Conservation (phyloP, 2,888 invertebrate genomes). For the Lepeophtheirus nordmannii region DNA sequence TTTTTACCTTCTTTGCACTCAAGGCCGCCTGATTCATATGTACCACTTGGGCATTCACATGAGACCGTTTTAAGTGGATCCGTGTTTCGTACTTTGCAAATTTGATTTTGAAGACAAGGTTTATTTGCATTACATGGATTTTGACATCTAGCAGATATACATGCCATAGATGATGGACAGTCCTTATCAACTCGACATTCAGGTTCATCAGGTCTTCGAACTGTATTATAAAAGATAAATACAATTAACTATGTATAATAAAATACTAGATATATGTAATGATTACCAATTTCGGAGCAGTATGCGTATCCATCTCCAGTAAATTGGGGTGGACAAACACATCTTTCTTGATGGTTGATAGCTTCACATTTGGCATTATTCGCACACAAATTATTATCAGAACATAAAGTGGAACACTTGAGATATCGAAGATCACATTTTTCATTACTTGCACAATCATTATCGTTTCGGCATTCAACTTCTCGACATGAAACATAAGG, state of each 20-base stretch:
- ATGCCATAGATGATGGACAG: conserved; percentile 64
- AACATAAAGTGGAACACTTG: conserved; percentile 27
- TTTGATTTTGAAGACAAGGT: conserved; percentile 13
- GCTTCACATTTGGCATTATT: conserved; percentile 64
- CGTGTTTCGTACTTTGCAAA: conserved; percentile 25
- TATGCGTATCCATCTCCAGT: conserved; percentile 46
- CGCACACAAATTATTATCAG: conserved; percentile 41
- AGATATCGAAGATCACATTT: conserved; percentile 8
- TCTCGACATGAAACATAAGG: conserved; percentile 32
- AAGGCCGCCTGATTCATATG: not conserved
- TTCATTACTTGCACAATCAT: conserved; percentile 9
- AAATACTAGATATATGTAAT: conserved; percentile 31
- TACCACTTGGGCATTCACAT: conserved; percentile 60
- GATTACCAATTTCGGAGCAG: conserved; percentile 38
- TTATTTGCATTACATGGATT: conserved; percentile 51
- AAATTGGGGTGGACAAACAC: conserved; percentile 59
- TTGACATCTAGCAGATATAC: conserved; percentile 57
- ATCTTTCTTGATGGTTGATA: conserved; percentile 63
- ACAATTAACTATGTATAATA: conserved; percentile 28
- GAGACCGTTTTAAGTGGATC: conserved; percentile 33
- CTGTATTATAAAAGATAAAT: not conserved
- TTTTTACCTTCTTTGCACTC: conserved; percentile 13
- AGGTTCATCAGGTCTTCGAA: conserved; percentile 5
- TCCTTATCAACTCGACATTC: conserved; percentile 60
- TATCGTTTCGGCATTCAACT: conserved; percentile 49